These are phyloP conservation scores for Malacoctenus gilli DNA, from an alignment of 2,797 vertebrate species.

Conservation along the genomic window DNA sequence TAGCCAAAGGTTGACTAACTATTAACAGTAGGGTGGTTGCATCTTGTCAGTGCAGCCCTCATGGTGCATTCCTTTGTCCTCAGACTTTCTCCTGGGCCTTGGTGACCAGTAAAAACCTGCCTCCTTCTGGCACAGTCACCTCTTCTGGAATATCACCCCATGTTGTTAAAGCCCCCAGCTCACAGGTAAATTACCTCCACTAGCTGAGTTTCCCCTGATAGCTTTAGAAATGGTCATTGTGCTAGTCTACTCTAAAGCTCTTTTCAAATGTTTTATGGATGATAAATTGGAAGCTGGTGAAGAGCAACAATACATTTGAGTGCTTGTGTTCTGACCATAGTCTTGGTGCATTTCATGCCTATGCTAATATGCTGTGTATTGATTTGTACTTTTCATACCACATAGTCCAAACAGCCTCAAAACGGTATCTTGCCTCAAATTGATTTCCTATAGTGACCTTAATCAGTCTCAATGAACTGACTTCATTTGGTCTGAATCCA, in stretches of 20 bases:
- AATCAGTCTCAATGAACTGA: background rate
- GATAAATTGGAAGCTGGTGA: too few relatives aligned
- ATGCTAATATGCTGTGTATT: background rate
- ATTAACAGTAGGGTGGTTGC: background rate
- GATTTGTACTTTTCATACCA: background rate
- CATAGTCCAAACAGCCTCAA: background rate
- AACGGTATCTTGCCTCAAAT: too few relatives aligned
- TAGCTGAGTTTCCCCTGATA: background rate
- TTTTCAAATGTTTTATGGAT: too few relatives aligned
- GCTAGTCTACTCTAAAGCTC: too few relatives aligned
- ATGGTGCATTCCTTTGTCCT: constrained; percentile 80
- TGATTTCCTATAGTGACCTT: too few relatives aligned
- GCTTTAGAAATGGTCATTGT: background rate
- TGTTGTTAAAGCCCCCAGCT: constrained; percentile 94
- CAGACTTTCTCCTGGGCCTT: constrained; percentile 99
- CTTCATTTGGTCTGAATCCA: background rate
- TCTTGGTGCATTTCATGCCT: background rate
- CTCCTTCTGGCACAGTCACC: constrained; percentile 93
- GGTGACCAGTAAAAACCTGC: constrained; percentile 99
- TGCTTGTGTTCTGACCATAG: background rate
- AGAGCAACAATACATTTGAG: too few relatives aligned
- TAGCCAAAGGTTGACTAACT: background rate
- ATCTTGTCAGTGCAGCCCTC: constrained; percentile 9
- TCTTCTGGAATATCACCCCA: constrained; percentile 96
- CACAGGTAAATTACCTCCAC: constrained; percentile 89